These are phyloP conservation scores for Gandaritis pyraliata DNA, from an alignment of 2,888 invertebrate species.

Conservation along the genomic window DNA sequence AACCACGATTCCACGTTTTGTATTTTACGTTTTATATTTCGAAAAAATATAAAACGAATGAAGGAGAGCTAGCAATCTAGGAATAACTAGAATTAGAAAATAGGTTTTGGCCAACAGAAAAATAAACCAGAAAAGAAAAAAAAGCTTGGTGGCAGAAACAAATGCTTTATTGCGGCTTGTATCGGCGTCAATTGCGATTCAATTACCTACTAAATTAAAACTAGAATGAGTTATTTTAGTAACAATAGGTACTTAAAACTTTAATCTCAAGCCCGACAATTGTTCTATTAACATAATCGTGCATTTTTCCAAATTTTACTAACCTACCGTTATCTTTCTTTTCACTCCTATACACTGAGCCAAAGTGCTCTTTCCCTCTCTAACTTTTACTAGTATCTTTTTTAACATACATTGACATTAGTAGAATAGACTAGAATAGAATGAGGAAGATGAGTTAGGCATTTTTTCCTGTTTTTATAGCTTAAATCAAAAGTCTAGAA, in stretches of 20 bases:
- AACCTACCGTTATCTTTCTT: slow-evolving; percentile 41
- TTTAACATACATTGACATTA: slow-evolving; percentile 29
- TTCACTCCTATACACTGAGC: slow-evolving; percentile 48
- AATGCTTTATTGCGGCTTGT: not conserved
- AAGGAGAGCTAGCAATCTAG: too few relatives aligned
- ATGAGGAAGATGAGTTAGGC: too few relatives aligned
- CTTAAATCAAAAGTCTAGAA: too few relatives aligned
- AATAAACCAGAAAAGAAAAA: too few relatives aligned
- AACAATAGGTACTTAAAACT: too few relatives aligned
- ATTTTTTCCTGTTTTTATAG: too few relatives aligned
- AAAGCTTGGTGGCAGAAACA: slow-evolving; percentile 18
- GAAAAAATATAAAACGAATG: too few relatives aligned
- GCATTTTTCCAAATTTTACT: slow-evolving; percentile 37
- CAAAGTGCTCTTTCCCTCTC: slow-evolving; percentile 72
- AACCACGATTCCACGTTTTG: too few relatives aligned
- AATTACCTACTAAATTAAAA: slow-evolving; percentile 3
- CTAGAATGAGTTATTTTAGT: not conserved
- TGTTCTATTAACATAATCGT: not conserved
- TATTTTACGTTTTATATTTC: too few relatives aligned
- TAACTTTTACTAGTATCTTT: slow-evolving; percentile 54
- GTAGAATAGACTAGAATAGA: slow-evolving; percentile 25
- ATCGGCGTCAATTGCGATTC: slow-evolving; percentile 14
- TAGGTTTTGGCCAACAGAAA: too few relatives aligned
- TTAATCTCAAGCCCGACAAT: not conserved
- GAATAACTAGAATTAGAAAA: too few relatives aligned